Percentiles rank a stretch among this genome's conserved stretches.
Evolutionary conservation across 2,888 invertebrate species (phyloP).

Genomic region (Euproctis similis): DNA sequence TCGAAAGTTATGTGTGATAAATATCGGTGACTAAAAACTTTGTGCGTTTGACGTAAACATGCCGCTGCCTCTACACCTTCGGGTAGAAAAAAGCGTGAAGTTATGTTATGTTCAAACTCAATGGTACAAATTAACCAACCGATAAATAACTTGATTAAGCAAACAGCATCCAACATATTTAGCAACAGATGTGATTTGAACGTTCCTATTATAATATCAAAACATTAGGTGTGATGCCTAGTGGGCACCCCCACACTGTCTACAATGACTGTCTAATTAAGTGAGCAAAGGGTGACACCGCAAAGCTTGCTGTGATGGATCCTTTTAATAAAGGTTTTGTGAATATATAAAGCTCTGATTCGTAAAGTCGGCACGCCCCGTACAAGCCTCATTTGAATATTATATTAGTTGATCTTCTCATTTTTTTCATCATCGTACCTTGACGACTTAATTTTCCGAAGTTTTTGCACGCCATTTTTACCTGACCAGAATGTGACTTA

Average conservation of each 20-base stretch:
- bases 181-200: constrained; percentile 30
- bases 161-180: neutral
- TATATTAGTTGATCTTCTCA: constrained; percentile 15
- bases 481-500: too few relatives aligned
- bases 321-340: constrained; percentile 51
- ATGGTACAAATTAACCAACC: too few relatives aligned
- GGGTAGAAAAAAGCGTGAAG: too few relatives aligned
- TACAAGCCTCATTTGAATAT: constrained; percentile 38
- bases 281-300: constrained; percentile 65
- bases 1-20: too few relatives aligned
- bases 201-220: constrained; percentile 47
- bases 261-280: constrained; percentile 72
- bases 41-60: too few relatives aligned
- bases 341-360: constrained; percentile 36
- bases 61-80: too few relatives aligned
- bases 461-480: too few relatives aligned
- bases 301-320: constrained; percentile 71
- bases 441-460: too few relatives aligned
- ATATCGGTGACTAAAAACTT: too few relatives aligned
- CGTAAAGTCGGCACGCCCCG: constrained; percentile 31
- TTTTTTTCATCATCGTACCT: too few relatives aligned
- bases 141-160: too few relatives aligned
- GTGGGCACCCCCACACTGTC: constrained; percentile 31
- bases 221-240: constrained; percentile 31
- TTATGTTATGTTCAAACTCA: too few relatives aligned